Evolutionary conservation across 2,888 invertebrate genomes (phyloP).

Genomic region (Neoscelio sp.): DNA sequence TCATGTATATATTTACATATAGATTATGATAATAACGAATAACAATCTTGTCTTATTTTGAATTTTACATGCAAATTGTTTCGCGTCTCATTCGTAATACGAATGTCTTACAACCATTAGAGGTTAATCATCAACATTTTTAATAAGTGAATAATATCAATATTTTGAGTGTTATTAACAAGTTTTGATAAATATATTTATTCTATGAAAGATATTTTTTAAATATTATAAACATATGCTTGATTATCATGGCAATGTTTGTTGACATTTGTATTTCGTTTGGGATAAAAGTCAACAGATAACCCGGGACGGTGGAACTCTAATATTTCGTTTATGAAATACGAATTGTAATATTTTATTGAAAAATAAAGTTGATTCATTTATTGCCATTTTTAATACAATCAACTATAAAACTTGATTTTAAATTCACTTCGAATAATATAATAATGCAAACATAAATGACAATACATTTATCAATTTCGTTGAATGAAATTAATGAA

Average conservation of each 20-base stretch:
- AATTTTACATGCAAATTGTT: constrained; percentile 11
- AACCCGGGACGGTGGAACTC: constrained; percentile 16
- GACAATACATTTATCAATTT: constrained; percentile 3
- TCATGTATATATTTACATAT: constrained; percentile 75
- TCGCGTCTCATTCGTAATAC: not conserved
- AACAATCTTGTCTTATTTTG: constrained; percentile 46
- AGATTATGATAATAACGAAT: constrained; percentile 44
- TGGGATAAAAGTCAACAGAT: constrained; percentile 9
- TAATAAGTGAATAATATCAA: not conserved
- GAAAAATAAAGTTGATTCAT: constrained; percentile 17
- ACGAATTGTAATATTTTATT: constrained; percentile 31
- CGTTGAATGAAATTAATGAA: constrained; percentile 8
- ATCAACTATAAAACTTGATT: constrained; percentile 35
- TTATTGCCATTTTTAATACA: constrained; percentile 1
- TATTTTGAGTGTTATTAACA: constrained; percentile 11
- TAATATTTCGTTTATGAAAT: not conserved
- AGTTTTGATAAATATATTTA: constrained; percentile 35
- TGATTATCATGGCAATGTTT: constrained; percentile 20
- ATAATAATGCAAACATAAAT: constrained; percentile 1
- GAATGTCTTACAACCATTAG: not conserved
- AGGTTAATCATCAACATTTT: not conserved
- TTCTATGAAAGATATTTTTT: constrained; percentile 2
- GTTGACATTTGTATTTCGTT: constrained; percentile 20
- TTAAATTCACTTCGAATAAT: constrained; percentile 13
- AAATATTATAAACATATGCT: constrained; percentile 9